Conservation (phyloP, 2,888 invertebrate species). For the Cryptus viduatorius region DNA sequence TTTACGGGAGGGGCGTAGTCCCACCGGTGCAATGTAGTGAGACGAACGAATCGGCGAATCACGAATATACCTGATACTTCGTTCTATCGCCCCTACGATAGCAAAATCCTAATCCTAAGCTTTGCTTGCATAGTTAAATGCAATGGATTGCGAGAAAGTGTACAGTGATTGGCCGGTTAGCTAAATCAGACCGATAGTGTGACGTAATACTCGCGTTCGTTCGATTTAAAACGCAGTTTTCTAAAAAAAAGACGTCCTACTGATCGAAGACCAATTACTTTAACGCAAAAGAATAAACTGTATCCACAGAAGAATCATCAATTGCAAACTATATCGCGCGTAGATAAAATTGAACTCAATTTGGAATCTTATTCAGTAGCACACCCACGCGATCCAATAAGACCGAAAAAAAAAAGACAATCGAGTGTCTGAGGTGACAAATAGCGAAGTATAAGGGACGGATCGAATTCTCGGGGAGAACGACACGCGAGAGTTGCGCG, state of each 20-base stretch:
- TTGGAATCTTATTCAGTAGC: neutral
- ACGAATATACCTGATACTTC: conserved; percentile 17
- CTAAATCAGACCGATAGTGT: too few species aligned
- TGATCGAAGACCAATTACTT: too few species aligned
- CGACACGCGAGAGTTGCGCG: neutral
- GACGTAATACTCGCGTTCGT: too few species aligned
- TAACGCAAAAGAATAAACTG: too few species aligned
- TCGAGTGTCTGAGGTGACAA: neutral
- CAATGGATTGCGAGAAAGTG: neutral
- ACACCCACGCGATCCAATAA: neutral
- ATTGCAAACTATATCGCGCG: neutral
- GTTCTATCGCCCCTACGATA: too few species aligned
- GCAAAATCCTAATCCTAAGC: too few species aligned
- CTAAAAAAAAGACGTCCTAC: too few species aligned
- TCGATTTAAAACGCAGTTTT: too few species aligned
- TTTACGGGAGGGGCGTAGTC: conserved; percentile 35
- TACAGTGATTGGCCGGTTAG: neutral
- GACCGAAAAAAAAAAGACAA: neutral
- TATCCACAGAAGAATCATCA: too few species aligned
- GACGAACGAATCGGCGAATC: neutral
- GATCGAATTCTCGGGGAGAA: neutral
- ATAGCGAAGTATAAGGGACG: neutral
- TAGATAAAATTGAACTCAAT: neutral
- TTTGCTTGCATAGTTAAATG: too few species aligned
- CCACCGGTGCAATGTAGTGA: conserved; percentile 51